Percentiles rank a stretch among this genome's conserved stretches.
Evolutionary conservation across 2,797 vertebrate species (phyloP).

Genomic region (Pteronotus mesoamericanus): DNA sequence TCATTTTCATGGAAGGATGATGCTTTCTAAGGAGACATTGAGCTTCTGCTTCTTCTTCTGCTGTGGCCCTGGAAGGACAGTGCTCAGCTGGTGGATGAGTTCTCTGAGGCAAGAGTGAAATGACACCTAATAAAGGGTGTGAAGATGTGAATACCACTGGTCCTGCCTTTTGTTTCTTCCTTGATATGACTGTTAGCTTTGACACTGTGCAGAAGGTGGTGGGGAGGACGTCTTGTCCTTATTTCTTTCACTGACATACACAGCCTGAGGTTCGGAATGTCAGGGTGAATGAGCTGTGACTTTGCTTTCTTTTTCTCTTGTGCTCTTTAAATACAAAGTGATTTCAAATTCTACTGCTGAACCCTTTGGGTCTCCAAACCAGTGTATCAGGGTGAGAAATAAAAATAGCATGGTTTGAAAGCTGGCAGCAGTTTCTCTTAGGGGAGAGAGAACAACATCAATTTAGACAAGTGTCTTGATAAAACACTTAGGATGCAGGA

Average conservation of each 20-base stretch:
- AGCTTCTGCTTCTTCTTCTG: neutral
- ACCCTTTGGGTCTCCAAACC: neutral
- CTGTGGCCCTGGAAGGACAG: neutral
- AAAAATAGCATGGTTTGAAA: neutral
- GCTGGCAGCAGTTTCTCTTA: neutral
- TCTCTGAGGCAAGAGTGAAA: neutral
- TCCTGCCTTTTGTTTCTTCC: neutral
- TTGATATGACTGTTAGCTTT: neutral
- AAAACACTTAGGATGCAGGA: neutral
- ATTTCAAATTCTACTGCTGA: neutral
- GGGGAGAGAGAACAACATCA: neutral
- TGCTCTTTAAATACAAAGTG: neutral
- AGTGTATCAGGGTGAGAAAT: neutral
- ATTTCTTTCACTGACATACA: neutral
- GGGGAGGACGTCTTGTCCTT: neutral
- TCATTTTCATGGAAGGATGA: neutral
- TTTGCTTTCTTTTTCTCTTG: neutral
- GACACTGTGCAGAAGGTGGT: neutral
- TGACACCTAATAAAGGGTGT: neutral
- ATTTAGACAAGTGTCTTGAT: constrained; percentile 2
- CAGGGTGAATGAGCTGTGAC: neutral
- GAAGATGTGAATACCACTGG: neutral
- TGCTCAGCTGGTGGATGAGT: too few species aligned
- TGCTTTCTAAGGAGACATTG: neutral
- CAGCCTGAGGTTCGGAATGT: neutral